These are phyloP conservation scores for Carpatolechia fugitivella DNA, from an alignment of 2,888 invertebrate species.

Conservation along the genomic window DNA sequence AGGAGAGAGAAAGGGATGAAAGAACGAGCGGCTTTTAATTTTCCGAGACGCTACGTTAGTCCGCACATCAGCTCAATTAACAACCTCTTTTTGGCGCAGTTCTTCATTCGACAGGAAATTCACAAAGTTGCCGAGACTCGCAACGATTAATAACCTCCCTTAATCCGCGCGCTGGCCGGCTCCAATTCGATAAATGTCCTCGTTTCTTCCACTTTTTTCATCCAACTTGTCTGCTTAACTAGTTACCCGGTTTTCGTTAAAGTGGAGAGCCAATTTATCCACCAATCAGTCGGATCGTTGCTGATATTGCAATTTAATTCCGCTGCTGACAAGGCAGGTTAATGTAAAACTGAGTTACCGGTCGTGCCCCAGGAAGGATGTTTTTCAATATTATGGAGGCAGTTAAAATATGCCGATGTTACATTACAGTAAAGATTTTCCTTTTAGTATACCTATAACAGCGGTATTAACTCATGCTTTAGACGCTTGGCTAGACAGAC, in stretches of 20 bases:
- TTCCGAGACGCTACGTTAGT: too few relatives aligned
- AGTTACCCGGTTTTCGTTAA: background rate
- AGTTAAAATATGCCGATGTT: too few relatives aligned
- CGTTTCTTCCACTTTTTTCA: background rate
- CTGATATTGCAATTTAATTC: background rate
- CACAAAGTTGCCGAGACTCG: slow-evolving; percentile 11
- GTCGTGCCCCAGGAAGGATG: too few relatives aligned
- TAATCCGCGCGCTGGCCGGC: background rate
- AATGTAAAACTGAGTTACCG: background rate
- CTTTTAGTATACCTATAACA: background rate
- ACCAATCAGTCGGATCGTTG: background rate
- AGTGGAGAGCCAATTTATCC: background rate
- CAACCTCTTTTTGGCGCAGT: slow-evolving; percentile 34
- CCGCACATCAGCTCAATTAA: too few relatives aligned
- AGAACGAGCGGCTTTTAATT: too few relatives aligned
- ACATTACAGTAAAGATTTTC: too few relatives aligned
- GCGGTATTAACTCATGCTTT: too few relatives aligned
- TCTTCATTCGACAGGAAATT: slow-evolving; percentile 14
- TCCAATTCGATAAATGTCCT: background rate
- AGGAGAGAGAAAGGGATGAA: too few relatives aligned
- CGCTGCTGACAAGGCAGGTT: background rate
- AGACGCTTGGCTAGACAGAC: too few relatives aligned
- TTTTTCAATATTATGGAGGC: too few relatives aligned
- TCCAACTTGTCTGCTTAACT: background rate
- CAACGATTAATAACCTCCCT: slow-evolving; percentile 17